These are phyloP conservation scores for Drosophila navojoa DNA, from an alignment of 1,140 invertebrate genomes.

Conservation along the genomic window DNA sequence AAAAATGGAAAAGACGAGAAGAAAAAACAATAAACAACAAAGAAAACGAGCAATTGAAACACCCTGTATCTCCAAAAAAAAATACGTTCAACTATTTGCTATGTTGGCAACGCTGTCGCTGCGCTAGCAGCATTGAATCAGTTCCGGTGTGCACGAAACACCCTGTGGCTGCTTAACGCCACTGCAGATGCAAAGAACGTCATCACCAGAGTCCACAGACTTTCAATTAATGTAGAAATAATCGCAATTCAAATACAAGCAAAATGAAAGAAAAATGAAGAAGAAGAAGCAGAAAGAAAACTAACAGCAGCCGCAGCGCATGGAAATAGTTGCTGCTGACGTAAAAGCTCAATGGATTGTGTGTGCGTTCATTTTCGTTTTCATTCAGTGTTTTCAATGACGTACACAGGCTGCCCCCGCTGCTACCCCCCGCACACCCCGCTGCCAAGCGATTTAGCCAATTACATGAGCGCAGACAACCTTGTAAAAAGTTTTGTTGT, in stretches of 20 bases:
- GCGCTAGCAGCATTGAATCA: no score
- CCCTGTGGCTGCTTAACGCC: constrained; percentile 33
- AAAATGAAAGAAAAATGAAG: constrained; percentile 41
- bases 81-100: neutral
- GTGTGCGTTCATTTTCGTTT: constrained; percentile 60
- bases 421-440: neutral
- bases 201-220: constrained; percentile 29
- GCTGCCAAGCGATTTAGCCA: neutral
- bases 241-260: constrained; percentile 67
- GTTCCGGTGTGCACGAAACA: constrained; percentile 11
- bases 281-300: constrained; percentile 3
- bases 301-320: neutral
- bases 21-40: neutral
- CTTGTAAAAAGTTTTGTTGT: constrained; percentile 60
- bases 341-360: constrained; percentile 36
- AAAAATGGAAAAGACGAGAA: neutral
- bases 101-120: constrained; percentile 23
- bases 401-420: constrained; percentile 48
- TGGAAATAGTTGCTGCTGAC: constrained; percentile 56
- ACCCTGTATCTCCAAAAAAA: constrained; percentile 19
- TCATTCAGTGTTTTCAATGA: constrained; percentile 71
- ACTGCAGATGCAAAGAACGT: constrained; percentile 51
- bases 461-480: constrained; percentile 65
- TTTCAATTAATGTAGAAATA: constrained; percentile 58
- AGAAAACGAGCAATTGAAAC: constrained; percentile 3